Evolutionary conservation across 2,113 vertebrate genomes (phyloP).

Genomic region (Phodopus roborovskii): DNA sequence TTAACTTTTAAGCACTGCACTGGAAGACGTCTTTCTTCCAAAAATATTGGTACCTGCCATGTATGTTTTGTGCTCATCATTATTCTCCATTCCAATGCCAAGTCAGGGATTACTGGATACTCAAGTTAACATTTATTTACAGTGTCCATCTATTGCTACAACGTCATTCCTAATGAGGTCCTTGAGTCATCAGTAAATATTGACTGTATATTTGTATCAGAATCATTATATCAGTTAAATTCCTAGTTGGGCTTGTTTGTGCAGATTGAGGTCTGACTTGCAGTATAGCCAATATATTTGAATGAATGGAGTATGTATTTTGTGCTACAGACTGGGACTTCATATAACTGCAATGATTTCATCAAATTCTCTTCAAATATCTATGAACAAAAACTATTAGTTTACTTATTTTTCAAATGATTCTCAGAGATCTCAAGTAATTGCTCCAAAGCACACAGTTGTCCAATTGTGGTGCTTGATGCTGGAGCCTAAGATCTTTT

Average conservation of each 20-base stretch:
- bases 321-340: background rate
- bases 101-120: background rate
- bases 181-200: background rate
- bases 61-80: background rate
- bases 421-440: background rate
- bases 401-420: slow-evolving; percentile 21
- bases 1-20: slow-evolving; percentile 6
- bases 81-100: background rate
- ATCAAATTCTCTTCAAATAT: slow-evolving; percentile 2
- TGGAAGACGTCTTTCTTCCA: background rate
- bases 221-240: background rate
- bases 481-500: background rate
- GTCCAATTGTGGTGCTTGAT: background rate
- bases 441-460: background rate
- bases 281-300: background rate
- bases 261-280: background rate
- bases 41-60: background rate
- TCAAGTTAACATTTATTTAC: background rate
- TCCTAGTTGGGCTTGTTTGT: background rate
- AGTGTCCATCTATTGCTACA: background rate
- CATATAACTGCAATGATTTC: background rate
- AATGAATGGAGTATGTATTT: background rate
- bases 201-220: background rate
- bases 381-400: background rate
- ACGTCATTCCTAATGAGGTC: background rate